Evolutionary conservation across 2,888 invertebrate species (phyloP), one percentile per base, ranked within the genome.

Genomic region (Cepaea hortensis): DNA sequence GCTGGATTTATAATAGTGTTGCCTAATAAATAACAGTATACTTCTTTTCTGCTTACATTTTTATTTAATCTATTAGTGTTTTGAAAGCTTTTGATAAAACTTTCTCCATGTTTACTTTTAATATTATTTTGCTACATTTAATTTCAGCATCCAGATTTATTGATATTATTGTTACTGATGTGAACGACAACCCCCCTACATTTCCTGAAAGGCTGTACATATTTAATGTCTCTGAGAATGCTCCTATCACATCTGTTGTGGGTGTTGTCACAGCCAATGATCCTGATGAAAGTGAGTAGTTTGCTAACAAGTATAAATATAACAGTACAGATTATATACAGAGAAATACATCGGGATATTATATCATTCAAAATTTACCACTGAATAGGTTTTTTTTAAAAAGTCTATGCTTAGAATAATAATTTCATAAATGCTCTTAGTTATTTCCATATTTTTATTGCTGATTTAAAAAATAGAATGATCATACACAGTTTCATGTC

Each of bases 101-200:
- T 68, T 15, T 20, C 18, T 68, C 68, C 18, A 4, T 4, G 11
- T 11, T 15, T 18, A 68, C n/a, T 68, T 68, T 68, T 15, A 18
- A 18, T 18, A 68, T 20, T 6, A 18, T 68, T 68, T 68, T 68
- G 20, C n/a, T 9, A 13, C 62, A 18, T 79, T 79, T 55, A 3
- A 13, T 86, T 83, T 50, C 85, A 88, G 88, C 46, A 1, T 15
- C 13, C 5, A 46, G 83, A 46, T 55, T 7, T 15, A 80, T 88
- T 7, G n/a, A 62, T 5, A 55, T 88, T 15, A 55, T 3, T n/a
- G 80, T 88, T 18, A 55, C 46, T 61, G 88, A 88, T 73, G 79
- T 87, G 13, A 88, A 88, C 73, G 88, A 88, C 84, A 87, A 87
- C 68, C 62, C 87, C 4, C 88, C 88, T 5, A 20, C 6, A 13